Evolutionary conservation across 2,888 invertebrate species (phyloP), one percentile per base, ranked within the genome.

Genomic region (Mesoligia furuncula): DNA sequence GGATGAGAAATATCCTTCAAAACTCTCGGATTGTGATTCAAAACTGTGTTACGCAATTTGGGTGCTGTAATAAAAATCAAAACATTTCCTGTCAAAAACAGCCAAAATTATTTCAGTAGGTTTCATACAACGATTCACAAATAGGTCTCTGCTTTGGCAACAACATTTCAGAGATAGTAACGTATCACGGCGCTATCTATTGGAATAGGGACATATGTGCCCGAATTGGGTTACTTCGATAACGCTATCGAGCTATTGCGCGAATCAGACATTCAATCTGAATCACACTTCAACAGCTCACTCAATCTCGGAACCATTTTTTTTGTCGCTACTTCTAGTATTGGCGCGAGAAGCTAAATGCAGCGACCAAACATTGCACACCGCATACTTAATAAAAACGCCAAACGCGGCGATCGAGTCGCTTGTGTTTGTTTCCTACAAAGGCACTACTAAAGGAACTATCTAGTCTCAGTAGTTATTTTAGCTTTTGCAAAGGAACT

Each of bases 171-270:
- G 77, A 86, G 84, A 89, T 85, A 85, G 80, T 84, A 77, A 66
- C 79, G 83, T 90, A 90, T 89, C 89, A 90, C 83, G 81, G 74
- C 76, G 76, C 85, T 93, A 93, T 93, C 91, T 91, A 89, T 89
- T 85, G 87, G 81, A 92, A 93, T 93, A 91, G 91, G 90, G 91
- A 89, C 95, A 96, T 94, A 95, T 95, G 95, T 90, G 86, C 84
- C 89, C 90, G 95, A 96, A 96, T 95, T 96, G 88, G 96, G 96
- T 96, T 95, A 95, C 95, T 77, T 70, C 85, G 96, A 96, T 96
- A 96, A 93, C 92, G 81, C 84, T 93, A 94, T 94, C 92, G 89
- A 85, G 80, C 83, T 93, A 93, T 93, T 92, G 90, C 72, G 51
- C 71, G 76, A 80, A 76, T 87, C 74, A 72, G 65, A 83, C 77